Evolutionary conservation across 2,113 vertebrate genomes (phyloP), one percentile per base, ranked within the genome.

Genomic region (Edolisoma coerulescens): DNA sequence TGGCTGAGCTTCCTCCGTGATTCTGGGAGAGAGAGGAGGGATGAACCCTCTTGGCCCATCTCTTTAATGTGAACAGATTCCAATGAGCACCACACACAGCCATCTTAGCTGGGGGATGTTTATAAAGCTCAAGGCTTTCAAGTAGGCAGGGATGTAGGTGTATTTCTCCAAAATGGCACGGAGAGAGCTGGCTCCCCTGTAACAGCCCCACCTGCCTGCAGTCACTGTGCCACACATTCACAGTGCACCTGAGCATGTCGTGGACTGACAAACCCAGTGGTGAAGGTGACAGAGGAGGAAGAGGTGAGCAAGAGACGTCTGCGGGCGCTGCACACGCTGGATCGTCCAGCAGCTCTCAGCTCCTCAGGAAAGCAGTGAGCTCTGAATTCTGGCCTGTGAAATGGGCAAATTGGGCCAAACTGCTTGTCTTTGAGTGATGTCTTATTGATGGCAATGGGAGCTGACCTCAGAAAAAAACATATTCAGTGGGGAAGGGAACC

Each of bases 321-420:
- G 50, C 0, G 0, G 30, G 19, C 0, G 1, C 12, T 49, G 10
- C 39, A 6, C 13, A 4, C 2, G 0, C 9, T 15, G 45, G 49
- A 23, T 64, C 2, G 0, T 24, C 77, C 26, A 39, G 71, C 59
- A 88, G 68, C n/a, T n/a, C 10, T 19, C 42, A 32, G 71, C 24
- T 73, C n/a, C 61, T 73, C 28, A 80, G 71, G 54, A 73, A 22
- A 61, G 41, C 3, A 0, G 11, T 16, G 53, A 49, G 17, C 20
- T 81, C 59, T 69, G 84, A n/a, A 81, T 56, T 64, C 71, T 69
- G 77, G 33, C 63, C 63, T 64, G 35, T 23, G 33, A 50, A 94
- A 64, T 4, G 54, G 42, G 35, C 26, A 54, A 32, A 45, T 16
- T 39, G 32, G 27, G 28, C 83, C 79, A 79, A 76, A 52, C 32